Evolutionary conservation across 2,888 invertebrate species (phyloP).

Genomic region (Hydrotaea diabolus): DNA sequence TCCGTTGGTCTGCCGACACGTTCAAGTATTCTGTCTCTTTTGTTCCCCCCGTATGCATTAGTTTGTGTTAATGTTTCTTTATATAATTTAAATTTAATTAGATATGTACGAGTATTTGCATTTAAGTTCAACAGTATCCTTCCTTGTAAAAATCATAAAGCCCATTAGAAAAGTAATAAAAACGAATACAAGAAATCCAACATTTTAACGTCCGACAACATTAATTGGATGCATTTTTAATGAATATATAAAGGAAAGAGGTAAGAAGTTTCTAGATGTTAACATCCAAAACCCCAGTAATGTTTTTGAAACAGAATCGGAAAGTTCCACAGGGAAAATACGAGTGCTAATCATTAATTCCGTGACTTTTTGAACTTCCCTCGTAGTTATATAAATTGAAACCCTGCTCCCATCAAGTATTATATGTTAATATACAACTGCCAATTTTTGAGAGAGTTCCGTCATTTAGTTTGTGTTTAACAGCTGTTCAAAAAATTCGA

Average conservation of each 20-base stretch:
- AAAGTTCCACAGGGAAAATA: too few relatives aligned
- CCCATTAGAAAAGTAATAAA: constrained; percentile 54
- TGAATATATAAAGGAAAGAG: background rate
- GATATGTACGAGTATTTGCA: background rate
- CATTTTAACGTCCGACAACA: constrained; percentile 65
- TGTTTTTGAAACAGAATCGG: too few relatives aligned
- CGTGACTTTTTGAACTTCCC: too few relatives aligned
- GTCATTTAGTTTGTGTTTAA: too few relatives aligned
- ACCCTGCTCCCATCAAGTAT: too few relatives aligned
- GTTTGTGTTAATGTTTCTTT: constrained; percentile 27
- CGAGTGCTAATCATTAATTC: too few relatives aligned
- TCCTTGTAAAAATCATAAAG: constrained; percentile 59
- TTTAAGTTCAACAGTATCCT: constrained; percentile 61
- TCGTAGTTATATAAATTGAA: too few relatives aligned
- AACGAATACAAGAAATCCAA: constrained; percentile 38
- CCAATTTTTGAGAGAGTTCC: too few relatives aligned
- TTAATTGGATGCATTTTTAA: constrained; percentile 32
- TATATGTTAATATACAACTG: too few relatives aligned
- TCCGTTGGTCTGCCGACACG: background rate
- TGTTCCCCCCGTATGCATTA: constrained; percentile 9
- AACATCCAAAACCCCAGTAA: too few relatives aligned
- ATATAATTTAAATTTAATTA: constrained; percentile 31
- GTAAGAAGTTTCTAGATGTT: background rate
- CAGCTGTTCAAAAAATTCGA: too few relatives aligned
- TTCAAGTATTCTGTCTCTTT: constrained; percentile 2